A percentile compares a stretch with the other conserved stretches of the same genome.
Conservation (phyloP, 2,888 invertebrate genomes). For the Ennomos quercinarius region DNA sequence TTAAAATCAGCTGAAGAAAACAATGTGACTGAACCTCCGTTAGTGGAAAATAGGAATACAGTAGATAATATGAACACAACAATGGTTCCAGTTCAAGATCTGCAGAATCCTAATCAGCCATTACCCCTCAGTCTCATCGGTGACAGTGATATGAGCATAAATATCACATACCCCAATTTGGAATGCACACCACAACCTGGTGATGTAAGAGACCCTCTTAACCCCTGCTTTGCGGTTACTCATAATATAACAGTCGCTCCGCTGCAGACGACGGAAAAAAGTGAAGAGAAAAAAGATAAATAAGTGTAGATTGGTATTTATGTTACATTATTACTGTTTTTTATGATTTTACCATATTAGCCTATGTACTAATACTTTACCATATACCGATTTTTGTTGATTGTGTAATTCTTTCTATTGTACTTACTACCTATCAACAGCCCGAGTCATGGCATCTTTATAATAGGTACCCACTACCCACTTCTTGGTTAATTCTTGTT, state of each 20-base stretch:
- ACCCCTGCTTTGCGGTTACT: conserved; percentile 70
- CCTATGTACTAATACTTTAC: too few relatives aligned
- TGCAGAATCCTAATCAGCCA: conserved; percentile 49
- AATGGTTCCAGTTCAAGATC: conserved; percentile 32
- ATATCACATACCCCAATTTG: conserved; percentile 39
- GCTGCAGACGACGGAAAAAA: conserved; percentile 47
- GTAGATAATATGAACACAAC: conserved; percentile 45
- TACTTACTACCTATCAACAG: too few relatives aligned
- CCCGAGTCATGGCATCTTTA: too few relatives aligned
- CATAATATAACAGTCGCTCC: conserved; percentile 76
- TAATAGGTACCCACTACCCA: too few relatives aligned
- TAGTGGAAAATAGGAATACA: conserved; percentile 42
- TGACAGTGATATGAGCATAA: conserved; percentile 42
- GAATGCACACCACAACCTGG: conserved; percentile 64
- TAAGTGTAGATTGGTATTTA: background rate
- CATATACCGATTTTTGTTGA: too few relatives aligned
- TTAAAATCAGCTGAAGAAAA: conserved; percentile 78
- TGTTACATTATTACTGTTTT: too few relatives aligned
- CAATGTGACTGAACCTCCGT: conserved; percentile 75
- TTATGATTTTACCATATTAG: too few relatives aligned
- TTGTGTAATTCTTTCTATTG: too few relatives aligned
- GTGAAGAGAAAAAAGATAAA: conserved; percentile 30
- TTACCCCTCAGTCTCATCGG: conserved; percentile 52
- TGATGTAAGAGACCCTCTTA: conserved; percentile 71
- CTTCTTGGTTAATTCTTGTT: too few relatives aligned